Percentiles rank a stretch among this genome's conserved stretches.
These are phyloP conservation scores for Rhynchopsitta pachyrhyncha DNA, from an alignment of 2,113 vertebrate genomes.

Conservation along the genomic window DNA sequence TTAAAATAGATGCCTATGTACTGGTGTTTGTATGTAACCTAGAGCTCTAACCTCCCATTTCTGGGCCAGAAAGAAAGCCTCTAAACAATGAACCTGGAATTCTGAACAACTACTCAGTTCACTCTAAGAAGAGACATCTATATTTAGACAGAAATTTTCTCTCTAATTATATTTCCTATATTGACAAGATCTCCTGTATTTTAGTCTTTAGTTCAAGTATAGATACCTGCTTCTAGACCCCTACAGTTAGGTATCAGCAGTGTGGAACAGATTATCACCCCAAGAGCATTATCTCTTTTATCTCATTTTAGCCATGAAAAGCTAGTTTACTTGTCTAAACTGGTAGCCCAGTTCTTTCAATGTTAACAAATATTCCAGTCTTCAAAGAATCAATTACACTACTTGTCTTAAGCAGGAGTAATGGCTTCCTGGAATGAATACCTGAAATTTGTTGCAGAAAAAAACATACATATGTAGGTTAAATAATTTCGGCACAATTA, in stretches of 20 bases:
- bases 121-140: neutral
- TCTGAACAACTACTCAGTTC: neutral
- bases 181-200: neutral
- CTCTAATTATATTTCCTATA: neutral
- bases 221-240: neutral
- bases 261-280: neutral
- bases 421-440: neutral
- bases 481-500: neutral
- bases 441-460: neutral
- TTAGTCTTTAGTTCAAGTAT: neutral
- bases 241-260: neutral
- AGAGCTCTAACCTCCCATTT: neutral
- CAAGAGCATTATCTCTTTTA: neutral
- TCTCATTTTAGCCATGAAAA: neutral
- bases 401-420: neutral
- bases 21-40: neutral
- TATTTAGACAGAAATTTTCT: neutral
- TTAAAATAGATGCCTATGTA: neutral
- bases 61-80: neutral
- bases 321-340: neutral
- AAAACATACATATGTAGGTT: neutral
- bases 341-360: neutral
- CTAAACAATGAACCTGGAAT: neutral
- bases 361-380: neutral
- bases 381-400: neutral